Conservation (phyloP, 2,888 invertebrate genomes). For the Andrena minutula region DNA sequence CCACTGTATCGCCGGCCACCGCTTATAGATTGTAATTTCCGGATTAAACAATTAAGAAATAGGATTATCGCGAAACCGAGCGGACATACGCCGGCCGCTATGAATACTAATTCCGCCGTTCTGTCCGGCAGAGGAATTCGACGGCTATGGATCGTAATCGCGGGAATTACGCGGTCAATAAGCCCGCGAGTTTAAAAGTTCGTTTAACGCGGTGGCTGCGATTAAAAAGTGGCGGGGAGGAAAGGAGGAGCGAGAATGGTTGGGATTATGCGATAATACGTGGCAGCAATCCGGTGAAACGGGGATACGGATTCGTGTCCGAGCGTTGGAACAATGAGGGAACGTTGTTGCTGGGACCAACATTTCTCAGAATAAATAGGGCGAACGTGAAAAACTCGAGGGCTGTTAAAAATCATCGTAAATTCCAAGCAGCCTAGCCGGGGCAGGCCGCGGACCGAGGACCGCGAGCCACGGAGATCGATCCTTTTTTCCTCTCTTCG, state of each 20-base stretch:
- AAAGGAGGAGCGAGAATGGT: neutral
- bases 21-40: too few relatives aligned
- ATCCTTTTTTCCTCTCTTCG: constrained; percentile 12
- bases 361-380: constrained; percentile 12
- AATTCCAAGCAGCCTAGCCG: constrained; percentile 25
- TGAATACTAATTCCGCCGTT: constrained; percentile 27
- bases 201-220: neutral
- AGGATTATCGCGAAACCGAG: neutral
- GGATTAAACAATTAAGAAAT: too few relatives aligned
- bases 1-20: too few relatives aligned
- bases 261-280: constrained; percentile 42
- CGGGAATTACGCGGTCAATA: constrained; percentile 30
- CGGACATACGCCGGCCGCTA: neutral
- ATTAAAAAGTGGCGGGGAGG: neutral
- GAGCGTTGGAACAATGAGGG: constrained; percentile 17
- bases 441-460: constrained; percentile 6
- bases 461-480: constrained; percentile 42
- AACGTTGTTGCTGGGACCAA: constrained; percentile 20
- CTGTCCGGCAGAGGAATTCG: neutral
- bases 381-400: constrained; percentile 25
- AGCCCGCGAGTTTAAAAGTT: constrained; percentile 14
- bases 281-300: constrained; percentile 32
- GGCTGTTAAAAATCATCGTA: constrained; percentile 34
- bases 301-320: constrained; percentile 18
- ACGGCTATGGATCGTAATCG: constrained; percentile 25